phyloP scores from a whole-genome alignment of 2,888 invertebrate genomes.

The Ischnura elegans region DNA sequence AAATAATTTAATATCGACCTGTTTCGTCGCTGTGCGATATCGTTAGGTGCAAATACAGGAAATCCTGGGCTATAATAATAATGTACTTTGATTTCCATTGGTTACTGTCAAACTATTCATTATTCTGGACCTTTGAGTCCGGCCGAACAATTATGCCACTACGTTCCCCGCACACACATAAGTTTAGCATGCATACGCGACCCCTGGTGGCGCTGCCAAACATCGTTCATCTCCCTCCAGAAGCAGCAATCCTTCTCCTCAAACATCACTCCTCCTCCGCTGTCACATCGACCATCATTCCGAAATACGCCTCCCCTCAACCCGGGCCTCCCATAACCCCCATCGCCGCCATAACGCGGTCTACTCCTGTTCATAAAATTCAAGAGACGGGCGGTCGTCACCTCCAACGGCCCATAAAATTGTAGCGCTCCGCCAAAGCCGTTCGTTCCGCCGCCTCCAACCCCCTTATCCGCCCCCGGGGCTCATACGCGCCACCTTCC shows the following conservation, averaged over 20 bases:
- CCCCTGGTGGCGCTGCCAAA: neutral
- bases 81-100: too few relatives aligned
- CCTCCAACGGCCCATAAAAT: constrained; percentile 62
- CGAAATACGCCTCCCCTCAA: neutral
- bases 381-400: constrained; percentile 59
- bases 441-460: neutral
- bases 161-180: too few relatives aligned
- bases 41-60: too few relatives aligned
- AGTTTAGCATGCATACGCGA: too few relatives aligned
- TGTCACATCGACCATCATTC: neutral
- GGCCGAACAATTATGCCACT: too few relatives aligned
- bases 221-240: neutral
- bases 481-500: neutral
- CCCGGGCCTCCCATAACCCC: constrained; percentile 13
- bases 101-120: too few relatives aligned
- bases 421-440: constrained; percentile 42
- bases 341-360: constrained; percentile 55
- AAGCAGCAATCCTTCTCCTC: neutral
- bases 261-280: neutral
- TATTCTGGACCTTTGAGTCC: too few relatives aligned
- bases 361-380: constrained; percentile 66
- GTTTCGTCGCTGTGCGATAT: too few relatives aligned
- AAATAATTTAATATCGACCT: too few relatives aligned
- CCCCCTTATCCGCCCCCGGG: neutral
- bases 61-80: too few relatives aligned